Evolutionary conservation across 2,888 invertebrate species (phyloP).

Genomic region (Pyrrhosoma nymphula): DNA sequence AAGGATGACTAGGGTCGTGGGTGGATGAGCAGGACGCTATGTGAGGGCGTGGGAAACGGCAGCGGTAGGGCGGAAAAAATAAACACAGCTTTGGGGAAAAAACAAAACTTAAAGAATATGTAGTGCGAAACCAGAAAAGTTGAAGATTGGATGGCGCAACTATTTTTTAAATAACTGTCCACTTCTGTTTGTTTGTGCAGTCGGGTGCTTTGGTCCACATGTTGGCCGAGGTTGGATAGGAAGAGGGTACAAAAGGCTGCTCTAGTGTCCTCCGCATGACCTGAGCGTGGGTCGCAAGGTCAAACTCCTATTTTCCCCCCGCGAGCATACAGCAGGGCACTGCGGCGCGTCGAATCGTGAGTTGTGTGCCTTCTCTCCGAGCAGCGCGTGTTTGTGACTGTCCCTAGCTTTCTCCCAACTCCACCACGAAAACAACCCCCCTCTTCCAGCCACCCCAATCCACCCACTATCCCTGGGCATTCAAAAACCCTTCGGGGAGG

Average conservation of each 20-base stretch:
- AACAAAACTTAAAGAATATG: not conserved
- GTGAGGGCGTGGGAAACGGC: not conserved
- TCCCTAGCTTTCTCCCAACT: not conserved
- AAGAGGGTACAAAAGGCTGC: not conserved
- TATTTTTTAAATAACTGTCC: not conserved
- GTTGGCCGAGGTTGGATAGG: not conserved
- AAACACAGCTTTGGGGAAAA: too few relatives aligned
- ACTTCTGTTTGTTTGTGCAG: not conserved
- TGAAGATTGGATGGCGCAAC: not conserved
- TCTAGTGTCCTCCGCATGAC: not conserved
- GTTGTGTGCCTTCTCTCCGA: not conserved
- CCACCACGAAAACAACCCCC: not conserved
- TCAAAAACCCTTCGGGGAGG: not conserved
- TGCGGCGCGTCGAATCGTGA: not conserved
- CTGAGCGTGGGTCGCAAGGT: not conserved
- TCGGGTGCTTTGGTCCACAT: not conserved
- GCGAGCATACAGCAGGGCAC: not conserved
- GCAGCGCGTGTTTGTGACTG: not conserved
- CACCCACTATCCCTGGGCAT: not conserved
- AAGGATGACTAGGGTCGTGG: not conserved
- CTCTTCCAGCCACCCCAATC: not conserved
- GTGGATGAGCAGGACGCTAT: not conserved
- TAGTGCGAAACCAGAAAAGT: not conserved
- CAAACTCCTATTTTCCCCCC: not conserved
- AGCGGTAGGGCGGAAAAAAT: not conserved